Evolutionary conservation across 92 coral and sea anemone genomes (phyloP).

Genomic region (Chrysogorgia sp.): DNA sequence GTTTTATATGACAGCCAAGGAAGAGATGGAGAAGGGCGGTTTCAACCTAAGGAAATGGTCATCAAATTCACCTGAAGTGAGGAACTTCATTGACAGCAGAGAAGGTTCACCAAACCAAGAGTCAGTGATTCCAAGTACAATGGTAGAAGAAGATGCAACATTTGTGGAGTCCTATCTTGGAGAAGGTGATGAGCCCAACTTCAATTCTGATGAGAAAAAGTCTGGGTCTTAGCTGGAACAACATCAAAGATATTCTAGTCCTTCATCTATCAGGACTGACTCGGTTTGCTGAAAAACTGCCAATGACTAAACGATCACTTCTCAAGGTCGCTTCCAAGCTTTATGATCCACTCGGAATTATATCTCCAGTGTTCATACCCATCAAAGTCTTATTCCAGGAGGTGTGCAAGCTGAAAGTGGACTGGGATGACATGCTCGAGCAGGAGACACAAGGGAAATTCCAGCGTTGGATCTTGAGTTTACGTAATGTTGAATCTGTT

Average conservation of each 20-base stretch:
- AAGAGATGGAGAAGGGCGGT: constrained; percentile 4
- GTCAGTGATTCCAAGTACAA: neutral
- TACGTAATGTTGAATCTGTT: constrained; percentile 7
- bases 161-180: constrained; percentile 1
- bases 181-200: neutral
- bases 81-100: neutral
- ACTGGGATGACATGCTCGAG: constrained; percentile 22
- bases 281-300: constrained; percentile 8
- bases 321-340: constrained; percentile 27
- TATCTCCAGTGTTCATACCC: constrained; percentile 14
- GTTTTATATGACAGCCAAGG: constrained; percentile 5
- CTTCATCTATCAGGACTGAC: constrained; percentile 2
- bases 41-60: constrained; percentile 35
- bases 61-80: neutral
- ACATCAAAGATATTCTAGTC: neutral
- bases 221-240: constrained; percentile 12
- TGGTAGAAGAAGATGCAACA: constrained; percentile 14
- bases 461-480: constrained; percentile 5
- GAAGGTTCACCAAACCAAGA: neutral
- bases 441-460: neutral
- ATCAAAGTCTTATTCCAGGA: constrained; percentile 10
- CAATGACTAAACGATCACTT: neutral
- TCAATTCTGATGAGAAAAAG: neutral
- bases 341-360: constrained; percentile 15
- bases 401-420: constrained; percentile 2